Conservation (phyloP, 2,888 invertebrate genomes). For the Exocentrus adspersus region DNA sequence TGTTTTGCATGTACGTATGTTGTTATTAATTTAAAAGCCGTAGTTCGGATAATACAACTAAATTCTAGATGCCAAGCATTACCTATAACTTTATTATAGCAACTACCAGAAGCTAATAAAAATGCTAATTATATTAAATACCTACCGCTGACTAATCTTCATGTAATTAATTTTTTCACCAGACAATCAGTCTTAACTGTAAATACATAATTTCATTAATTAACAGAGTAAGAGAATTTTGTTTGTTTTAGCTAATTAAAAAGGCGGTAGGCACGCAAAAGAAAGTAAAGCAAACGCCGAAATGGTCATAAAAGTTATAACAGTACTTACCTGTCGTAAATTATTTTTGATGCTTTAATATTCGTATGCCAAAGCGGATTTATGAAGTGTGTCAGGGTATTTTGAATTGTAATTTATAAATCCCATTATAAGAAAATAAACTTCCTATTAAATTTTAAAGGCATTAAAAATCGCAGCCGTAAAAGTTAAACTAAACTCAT, state of each 20-base stretch:
- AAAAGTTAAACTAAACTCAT: conserved; percentile 25
- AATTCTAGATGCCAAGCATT: background rate
- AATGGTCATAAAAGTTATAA: conserved; percentile 22
- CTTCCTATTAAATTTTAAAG: conserved; percentile 32
- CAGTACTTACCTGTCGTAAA: conserved; percentile 26
- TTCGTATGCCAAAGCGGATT: conserved; percentile 25
- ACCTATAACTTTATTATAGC: too few species aligned
- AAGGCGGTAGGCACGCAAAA: conserved; percentile 13
- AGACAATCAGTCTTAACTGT: conserved; percentile 2
- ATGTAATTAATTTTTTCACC: conserved; percentile 7
- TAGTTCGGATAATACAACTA: background rate
- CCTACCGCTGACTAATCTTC: background rate
- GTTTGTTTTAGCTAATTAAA: conserved; percentile 16
- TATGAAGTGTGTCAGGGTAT: conserved; percentile 30
- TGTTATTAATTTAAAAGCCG: background rate
- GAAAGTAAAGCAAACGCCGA: conserved; percentile 19
- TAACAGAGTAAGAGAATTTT: background rate
- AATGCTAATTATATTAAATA: conserved; percentile 1
- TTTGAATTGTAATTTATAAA: conserved; percentile 34
- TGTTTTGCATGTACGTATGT: too few species aligned
- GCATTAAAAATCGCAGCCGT: conserved; percentile 27
- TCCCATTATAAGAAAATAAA: conserved; percentile 32
- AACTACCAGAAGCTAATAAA: conserved; percentile 8
- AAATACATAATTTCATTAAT: conserved; percentile 11
- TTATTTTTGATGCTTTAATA: conserved; percentile 23